Evolutionary conservation across 2,797 vertebrate species (phyloP).

Genomic region (Myotis daubentonii): DNA sequence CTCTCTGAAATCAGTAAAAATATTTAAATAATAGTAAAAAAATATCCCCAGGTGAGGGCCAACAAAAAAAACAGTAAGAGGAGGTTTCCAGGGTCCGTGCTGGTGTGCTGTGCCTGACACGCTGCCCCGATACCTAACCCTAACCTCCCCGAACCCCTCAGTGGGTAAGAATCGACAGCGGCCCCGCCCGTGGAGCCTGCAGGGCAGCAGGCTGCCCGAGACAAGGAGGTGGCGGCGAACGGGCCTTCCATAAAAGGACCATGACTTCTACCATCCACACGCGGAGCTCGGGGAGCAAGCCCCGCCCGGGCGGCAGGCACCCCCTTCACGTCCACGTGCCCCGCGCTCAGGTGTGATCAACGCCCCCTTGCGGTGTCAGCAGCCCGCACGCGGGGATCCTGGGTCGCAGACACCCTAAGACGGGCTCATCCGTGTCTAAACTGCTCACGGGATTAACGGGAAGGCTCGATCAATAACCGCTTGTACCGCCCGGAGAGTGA

Average conservation of each 20-base stretch:
- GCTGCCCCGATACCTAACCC: neutral
- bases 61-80: no score
- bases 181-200: accelerated
- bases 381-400: neutral
- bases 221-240: neutral
- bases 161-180: neutral
- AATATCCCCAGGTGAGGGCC: no score
- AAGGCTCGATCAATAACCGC: conserved; percentile 82
- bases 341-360: neutral
- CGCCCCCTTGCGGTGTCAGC: neutral
- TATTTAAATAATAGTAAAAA: no score
- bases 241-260: neutral
- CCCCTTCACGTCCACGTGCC: neutral
- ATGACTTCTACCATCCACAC: neutral
- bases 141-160: neutral
- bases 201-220: neutral
- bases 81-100: neutral
- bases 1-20: no score
- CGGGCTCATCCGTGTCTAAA: conserved; percentile 23
- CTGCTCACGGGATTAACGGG: conserved; percentile 80
- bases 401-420: neutral
- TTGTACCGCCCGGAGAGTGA: conserved; percentile 80
- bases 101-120: neutral
- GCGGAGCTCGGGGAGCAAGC: neutral
- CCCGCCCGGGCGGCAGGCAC: accelerated